Conservation (phyloP, 2,888 invertebrate species). For the Drosophila putrida region DNA sequence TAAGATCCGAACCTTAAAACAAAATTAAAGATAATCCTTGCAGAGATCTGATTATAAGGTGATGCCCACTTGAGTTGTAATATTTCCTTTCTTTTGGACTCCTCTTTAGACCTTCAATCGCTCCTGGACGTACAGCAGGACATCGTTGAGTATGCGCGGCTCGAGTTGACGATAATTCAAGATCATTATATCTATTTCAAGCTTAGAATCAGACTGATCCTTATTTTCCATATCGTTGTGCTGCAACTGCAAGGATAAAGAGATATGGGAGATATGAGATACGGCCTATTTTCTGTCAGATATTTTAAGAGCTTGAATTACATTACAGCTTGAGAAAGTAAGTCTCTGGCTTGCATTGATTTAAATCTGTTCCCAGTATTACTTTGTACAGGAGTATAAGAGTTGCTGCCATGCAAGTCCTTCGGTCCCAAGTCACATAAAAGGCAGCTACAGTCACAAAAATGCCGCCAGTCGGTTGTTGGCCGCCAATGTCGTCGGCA, state of each 20-base stretch:
- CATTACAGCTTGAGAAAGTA: not conserved
- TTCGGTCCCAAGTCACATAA: conserved; percentile 41
- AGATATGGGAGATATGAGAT: too few species aligned
- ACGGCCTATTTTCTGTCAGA: too few species aligned
- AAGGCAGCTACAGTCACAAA: conserved; percentile 27
- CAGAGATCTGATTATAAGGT: not conserved
- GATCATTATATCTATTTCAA: conserved; percentile 79
- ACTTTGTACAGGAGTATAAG: conserved; percentile 33
- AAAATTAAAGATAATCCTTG: not conserved
- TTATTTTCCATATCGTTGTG: conserved; percentile 18
- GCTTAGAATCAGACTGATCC: not conserved
- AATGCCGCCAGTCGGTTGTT: conserved; percentile 51
- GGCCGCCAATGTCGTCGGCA: conserved; percentile 39
- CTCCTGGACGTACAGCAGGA: conserved; percentile 88
- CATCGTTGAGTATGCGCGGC: conserved; percentile 87
- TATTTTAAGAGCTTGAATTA: not conserved
- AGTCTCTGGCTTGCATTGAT: not conserved
- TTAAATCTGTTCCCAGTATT: conserved; percentile 60
- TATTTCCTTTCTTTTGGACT: not conserved
- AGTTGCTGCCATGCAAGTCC: conserved; percentile 20
- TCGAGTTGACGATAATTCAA: conserved; percentile 83
- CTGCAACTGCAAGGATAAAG: conserved; percentile 63
- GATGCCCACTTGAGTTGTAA: conserved; percentile 56
- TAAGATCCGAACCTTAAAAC: not conserved
- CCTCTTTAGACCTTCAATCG: conserved; percentile 85